phyloP scores from a whole-genome alignment of 2,113 vertebrate genomes.

The Seriola quinqueradiata region DNA sequence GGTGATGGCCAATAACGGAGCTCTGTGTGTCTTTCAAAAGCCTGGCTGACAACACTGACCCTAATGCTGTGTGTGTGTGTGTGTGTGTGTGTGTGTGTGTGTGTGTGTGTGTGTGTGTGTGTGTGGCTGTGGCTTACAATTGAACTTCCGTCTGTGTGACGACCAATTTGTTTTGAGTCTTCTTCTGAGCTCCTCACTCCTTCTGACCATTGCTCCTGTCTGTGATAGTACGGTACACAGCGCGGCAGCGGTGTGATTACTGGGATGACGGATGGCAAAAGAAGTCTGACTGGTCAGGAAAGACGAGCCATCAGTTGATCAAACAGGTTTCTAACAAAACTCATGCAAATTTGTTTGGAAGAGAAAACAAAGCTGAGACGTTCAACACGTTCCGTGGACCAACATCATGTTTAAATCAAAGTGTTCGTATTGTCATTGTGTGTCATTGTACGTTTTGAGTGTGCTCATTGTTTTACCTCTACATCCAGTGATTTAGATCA shows the following conservation, averaged over 20 bases:
- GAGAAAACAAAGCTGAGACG: neutral
- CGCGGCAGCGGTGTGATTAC: neutral
- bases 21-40: constrained; percentile 1
- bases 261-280: neutral
- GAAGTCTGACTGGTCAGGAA: neutral
- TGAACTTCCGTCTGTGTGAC: neutral
- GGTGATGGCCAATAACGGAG: constrained; percentile 30
- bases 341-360: neutral
- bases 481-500: too few relatives aligned
- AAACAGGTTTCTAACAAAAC: neutral
- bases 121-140: neutral
- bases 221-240: too few relatives aligned
- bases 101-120: neutral
- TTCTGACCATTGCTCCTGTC: too few relatives aligned
- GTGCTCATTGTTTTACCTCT: too few relatives aligned
- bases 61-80: neutral
- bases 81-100: neutral
- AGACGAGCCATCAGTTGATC: neutral
- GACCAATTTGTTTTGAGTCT: neutral
- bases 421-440: too few relatives aligned
- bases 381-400: too few relatives aligned
- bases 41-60: constrained; percentile 29
- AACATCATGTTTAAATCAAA: too few relatives aligned
- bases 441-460: too few relatives aligned
- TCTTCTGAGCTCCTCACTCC: too few relatives aligned